These are phyloP conservation scores for Radopholus similis DNA, from an alignment of 1,140 invertebrate genomes.

Conservation along the genomic window DNA sequence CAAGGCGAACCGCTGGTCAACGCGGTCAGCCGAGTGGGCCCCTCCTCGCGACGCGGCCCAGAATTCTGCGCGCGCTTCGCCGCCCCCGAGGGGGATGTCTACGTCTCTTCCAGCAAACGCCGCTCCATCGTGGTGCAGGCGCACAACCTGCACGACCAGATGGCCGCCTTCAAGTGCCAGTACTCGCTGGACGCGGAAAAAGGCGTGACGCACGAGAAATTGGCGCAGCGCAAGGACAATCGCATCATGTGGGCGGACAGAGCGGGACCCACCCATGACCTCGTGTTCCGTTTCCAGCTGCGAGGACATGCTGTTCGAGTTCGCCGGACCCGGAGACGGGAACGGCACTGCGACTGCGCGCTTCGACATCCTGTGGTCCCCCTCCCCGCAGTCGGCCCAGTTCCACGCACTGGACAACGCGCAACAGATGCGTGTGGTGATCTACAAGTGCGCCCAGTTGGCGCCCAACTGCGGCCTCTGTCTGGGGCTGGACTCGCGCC, in stretches of 20 bases:
- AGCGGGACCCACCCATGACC: background rate
- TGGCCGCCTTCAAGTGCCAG: conserved; percentile 54
- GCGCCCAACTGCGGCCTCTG: conserved; percentile 54
- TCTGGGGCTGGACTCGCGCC: conserved; percentile 42
- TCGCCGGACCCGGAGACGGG: conserved; percentile 37
- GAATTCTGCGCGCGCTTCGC: conserved; percentile 42
- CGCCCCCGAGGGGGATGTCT: conserved; percentile 17
- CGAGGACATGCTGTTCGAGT: conserved; percentile 56
- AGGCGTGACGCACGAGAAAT: conserved; percentile 48
- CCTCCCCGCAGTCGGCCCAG: background rate
- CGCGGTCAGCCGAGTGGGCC: conserved; percentile 44
- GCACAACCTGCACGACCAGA: conserved; percentile 51
- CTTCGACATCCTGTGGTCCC: conserved; percentile 48
- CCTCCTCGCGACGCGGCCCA: conserved; percentile 45
- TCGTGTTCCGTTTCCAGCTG: conserved; percentile 33
- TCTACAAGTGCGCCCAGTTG: conserved; percentile 56
- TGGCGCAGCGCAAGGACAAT: conserved; percentile 43
- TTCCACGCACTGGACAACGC: conserved; percentile 26
- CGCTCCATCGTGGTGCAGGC: conserved; percentile 22
- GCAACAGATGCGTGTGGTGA: conserved; percentile 27
- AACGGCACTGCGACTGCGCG: conserved; percentile 49
- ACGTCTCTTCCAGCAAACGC: conserved; percentile 28
- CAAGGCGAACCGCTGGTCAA: conserved; percentile 54
- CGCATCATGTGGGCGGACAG: conserved; percentile 36
- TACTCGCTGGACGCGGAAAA: conserved; percentile 41